Evolutionary conservation across 2,888 invertebrate species (phyloP), one percentile per base, ranked within the genome.

Genomic region (Dioctria linearis): DNA sequence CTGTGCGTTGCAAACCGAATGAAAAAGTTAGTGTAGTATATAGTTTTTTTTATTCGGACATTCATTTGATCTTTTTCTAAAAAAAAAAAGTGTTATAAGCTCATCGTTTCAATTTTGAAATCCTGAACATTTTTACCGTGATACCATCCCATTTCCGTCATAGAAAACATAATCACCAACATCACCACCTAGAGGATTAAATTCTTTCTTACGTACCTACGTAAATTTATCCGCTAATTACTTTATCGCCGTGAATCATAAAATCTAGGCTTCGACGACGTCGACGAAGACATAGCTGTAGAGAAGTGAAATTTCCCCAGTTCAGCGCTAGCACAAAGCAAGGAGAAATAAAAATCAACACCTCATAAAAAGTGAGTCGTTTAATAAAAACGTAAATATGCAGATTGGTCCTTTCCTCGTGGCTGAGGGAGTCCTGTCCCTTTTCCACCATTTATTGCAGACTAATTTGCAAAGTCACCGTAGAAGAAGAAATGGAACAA

Each of bases 311-410:
- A 59, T 59, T n/a, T n/a, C 25, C 59, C 5, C 25, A 8, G 3
- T 13, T 59, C 5, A 8, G 8, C 25, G 11, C 63, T 4, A 9
- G 63, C 63, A 39, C 6, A 39, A 63, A 40, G 39, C n/a, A 25
- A 40, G 5, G 40, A 40, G 43, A 73, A 73, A 25, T 11, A 37
- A 69, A 25, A 69, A 9, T 57, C 78, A 78, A 78, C 80, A 78
- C 80, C 78, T 78, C 80, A 61, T 79, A 78, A 78, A 80, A 69
- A 69, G 25, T 9, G 63, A 46, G 78, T 71, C 75, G 11, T 61
- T 65, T 65, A 81, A 79, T 81, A 81, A 81, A 81, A 81, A 79
- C 69, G 81, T 79, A 81, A 81, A 81, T 81, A 81, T 79, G 79
- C 79, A 79, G 76, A 81, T 79, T 81, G 75, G 39, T 73, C 40